These are phyloP conservation scores for Romanogobio albipinnatus DNA, from an alignment of 2,113 vertebrate genomes.

Conservation along the genomic window DNA sequence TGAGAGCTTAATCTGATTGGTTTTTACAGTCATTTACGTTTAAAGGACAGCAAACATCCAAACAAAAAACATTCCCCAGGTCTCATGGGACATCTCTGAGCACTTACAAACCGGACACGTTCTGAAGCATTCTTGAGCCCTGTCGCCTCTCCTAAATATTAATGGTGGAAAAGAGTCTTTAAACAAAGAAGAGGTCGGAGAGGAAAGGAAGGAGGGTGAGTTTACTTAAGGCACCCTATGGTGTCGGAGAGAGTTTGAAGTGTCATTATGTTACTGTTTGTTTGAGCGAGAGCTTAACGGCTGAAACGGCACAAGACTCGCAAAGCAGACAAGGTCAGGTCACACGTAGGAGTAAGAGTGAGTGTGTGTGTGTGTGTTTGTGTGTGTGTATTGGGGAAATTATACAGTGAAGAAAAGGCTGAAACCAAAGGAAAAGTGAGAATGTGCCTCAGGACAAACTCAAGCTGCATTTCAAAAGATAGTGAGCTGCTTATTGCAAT, in stretches of 20 bases:
- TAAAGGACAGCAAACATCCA: not conserved
- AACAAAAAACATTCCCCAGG: not conserved
- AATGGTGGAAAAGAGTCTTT: slow-evolving; percentile 65
- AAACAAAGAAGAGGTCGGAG: slow-evolving; percentile 46
- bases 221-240: slow-evolving; percentile 69
- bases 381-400: slow-evolving; percentile 30
- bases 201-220: slow-evolving; percentile 53
- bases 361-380: slow-evolving; percentile 9
- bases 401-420: not conserved
- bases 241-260: slow-evolving; percentile 75
- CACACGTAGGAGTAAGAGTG: slow-evolving; percentile 43
- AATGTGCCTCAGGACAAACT: not conserved
- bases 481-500: not conserved
- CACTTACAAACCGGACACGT: slow-evolving; percentile 53
- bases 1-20: not conserved
- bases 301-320: slow-evolving; percentile 71
- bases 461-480: not conserved
- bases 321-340: slow-evolving; percentile 71
- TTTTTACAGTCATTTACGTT: not conserved
- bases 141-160: slow-evolving; percentile 69
- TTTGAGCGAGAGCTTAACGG: slow-evolving; percentile 74
- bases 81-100: slow-evolving; percentile 33
- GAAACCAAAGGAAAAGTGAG: not conserved
- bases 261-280: slow-evolving; percentile 80
- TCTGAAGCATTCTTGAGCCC: slow-evolving; percentile 61